Percentiles rank a stretch among this genome's conserved stretches.
Evolutionary conservation across 2,888 invertebrate species (phyloP).

Genomic region (Epirrhoe tristata): DNA sequence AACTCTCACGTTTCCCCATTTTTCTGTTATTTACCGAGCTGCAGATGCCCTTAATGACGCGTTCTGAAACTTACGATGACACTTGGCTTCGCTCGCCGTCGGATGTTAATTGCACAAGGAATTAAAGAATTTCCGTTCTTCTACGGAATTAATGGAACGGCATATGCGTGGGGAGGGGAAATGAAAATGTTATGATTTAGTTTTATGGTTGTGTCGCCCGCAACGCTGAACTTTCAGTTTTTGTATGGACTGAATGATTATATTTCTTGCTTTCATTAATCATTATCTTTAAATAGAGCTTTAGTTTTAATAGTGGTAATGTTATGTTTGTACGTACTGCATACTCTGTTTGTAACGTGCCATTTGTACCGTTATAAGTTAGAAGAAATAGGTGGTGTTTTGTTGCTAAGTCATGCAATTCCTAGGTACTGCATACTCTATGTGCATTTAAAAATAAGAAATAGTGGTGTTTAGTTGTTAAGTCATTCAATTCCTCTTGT

Average conservation of each 20-base stretch:
- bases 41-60: slow-evolving; percentile 85
- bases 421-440: too few relatives aligned
- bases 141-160: slow-evolving; percentile 70
- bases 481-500: too few relatives aligned
- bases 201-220: slow-evolving; percentile 46
- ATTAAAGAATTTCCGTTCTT: slow-evolving; percentile 83
- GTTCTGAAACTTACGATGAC: slow-evolving; percentile 85
- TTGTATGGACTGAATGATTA: slow-evolving; percentile 15
- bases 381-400: too few relatives aligned
- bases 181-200: slow-evolving; percentile 55
- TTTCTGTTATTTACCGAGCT: slow-evolving; percentile 82
- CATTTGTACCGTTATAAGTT: too few relatives aligned
- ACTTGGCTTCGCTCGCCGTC: slow-evolving; percentile 75
- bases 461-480: too few relatives aligned
- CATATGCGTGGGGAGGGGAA: slow-evolving; percentile 56
- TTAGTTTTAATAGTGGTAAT: too few relatives aligned
- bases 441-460: too few relatives aligned
- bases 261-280: not conserved
- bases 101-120: slow-evolving; percentile 80
- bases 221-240: slow-evolving; percentile 31
- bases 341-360: too few relatives aligned
- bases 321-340: too few relatives aligned
- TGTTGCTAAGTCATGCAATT: too few relatives aligned
- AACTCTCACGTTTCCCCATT: slow-evolving; percentile 39
- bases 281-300: too few relatives aligned